Conservation (phyloP, 2,797 vertebrate species). For the Hemitrygon akajei region DNA sequence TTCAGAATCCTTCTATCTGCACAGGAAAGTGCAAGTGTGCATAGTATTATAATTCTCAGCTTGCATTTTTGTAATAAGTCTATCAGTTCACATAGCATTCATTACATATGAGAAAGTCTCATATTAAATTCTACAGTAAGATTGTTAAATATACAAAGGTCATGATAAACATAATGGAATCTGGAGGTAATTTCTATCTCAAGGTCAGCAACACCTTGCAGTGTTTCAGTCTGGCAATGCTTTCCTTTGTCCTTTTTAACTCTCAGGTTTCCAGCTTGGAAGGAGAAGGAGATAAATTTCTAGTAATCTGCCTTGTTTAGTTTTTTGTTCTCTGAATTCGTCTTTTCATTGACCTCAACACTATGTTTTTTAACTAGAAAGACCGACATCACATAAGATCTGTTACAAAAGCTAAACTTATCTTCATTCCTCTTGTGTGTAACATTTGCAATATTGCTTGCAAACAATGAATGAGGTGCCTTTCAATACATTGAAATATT, state of each 20-base stretch:
- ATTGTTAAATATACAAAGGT: constrained; percentile 1
- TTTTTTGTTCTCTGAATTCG: too few species aligned
- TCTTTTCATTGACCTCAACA: background rate
- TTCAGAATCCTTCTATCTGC: background rate
- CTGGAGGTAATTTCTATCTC: background rate
- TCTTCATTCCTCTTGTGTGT: background rate
- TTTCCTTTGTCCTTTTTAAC: background rate
- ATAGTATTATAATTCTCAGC: background rate
- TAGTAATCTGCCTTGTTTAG: background rate
- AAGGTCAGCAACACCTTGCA: constrained; percentile 16
- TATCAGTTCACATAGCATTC: background rate
- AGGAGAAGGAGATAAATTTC: background rate
- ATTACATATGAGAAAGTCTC: background rate
- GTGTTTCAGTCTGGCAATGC: background rate
- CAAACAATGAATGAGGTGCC: too few species aligned
- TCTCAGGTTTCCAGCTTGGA: background rate
- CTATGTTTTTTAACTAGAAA: background rate
- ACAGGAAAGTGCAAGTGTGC: background rate
- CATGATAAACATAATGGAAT: background rate
- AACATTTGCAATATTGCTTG: too few species aligned
- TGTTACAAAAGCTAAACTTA: background rate
- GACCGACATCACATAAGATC: background rate
- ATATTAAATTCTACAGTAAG: background rate
- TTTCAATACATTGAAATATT: too few species aligned
- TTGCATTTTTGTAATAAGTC: background rate